These are phyloP conservation scores for Poliocrania exsul DNA, from an alignment of 2,797 vertebrate genomes.

Conservation along the genomic window DNA sequence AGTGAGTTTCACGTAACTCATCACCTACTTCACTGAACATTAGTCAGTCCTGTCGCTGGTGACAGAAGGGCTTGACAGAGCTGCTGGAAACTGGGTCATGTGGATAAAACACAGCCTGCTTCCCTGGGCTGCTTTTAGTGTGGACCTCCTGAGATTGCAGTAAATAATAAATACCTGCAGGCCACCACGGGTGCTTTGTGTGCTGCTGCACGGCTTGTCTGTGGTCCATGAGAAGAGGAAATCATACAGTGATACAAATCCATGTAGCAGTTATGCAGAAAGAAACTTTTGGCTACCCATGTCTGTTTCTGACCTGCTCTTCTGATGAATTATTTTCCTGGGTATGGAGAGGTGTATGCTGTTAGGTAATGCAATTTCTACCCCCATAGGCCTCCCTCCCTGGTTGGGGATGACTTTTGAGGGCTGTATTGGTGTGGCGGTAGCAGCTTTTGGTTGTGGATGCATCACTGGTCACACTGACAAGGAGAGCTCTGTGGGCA, in stretches of 20 bases:
- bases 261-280: fast-evolving
- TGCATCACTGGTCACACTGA: not conserved
- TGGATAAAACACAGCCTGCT: not conserved
- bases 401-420: not conserved
- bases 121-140: not conserved
- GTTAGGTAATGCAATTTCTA: not conserved
- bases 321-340: not conserved
- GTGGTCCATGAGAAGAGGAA: not conserved
- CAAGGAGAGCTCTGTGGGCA: not conserved
- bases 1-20: conserved; percentile 24
- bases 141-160: not conserved
- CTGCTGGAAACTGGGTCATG: conserved; percentile 46
- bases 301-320: not conserved
- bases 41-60: conserved; percentile 30
- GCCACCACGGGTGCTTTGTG: not conserved
- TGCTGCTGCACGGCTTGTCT: not conserved
- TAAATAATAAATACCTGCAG: conserved; percentile 24
- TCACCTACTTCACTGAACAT: conserved; percentile 13
- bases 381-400: not conserved
- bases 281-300: not conserved
- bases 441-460: fast-evolving
- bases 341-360: not conserved
- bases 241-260: not conserved
- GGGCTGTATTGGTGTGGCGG: not conserved
- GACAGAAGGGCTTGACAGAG: conserved; percentile 33